A percentile compares a stretch with the other conserved stretches of the same genome.
These are phyloP conservation scores for Pelodiscus sinensis DNA, from an alignment of 2,113 vertebrate genomes.

Conservation along the genomic window DNA sequence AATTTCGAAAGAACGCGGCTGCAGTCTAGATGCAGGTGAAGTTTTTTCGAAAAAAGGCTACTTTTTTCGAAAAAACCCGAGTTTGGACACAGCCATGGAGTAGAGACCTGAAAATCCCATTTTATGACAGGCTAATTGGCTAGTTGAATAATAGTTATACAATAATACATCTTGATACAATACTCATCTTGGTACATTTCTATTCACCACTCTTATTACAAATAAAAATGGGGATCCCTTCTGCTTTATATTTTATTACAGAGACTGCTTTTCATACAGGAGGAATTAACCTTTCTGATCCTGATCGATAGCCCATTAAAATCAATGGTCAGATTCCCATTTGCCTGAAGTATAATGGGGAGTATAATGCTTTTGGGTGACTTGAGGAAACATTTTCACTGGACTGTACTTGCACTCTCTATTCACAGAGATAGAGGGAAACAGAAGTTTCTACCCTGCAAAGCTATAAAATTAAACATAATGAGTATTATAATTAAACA, in stretches of 20 bases:
- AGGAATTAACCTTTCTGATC: neutral
- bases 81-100: no score
- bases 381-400: constrained; percentile 37
- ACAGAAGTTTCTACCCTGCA: constrained; percentile 6
- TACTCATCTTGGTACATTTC: neutral
- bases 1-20: no score
- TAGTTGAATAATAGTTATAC: neutral
- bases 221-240: neutral
- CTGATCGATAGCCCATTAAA: neutral
- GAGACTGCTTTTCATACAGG: neutral
- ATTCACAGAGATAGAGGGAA: neutral
- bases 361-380: constrained; percentile 2
- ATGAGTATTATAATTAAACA: constrained; percentile 8
- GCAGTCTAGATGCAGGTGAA: no score
- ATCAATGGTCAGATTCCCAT: neutral
- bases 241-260: neutral
- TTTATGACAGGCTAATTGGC: no score
- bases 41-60: no score
- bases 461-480: constrained; percentile 31
- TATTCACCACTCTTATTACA: neutral
- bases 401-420: neutral
- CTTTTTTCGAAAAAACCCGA: no score
- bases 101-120: no score
- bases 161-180: constrained; percentile 24
- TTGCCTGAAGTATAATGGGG: constrained; percentile 4